Percentiles rank a stretch among this genome's conserved stretches.
Conservation (phyloP, 1,140 invertebrate genomes). For the Littorina saxatilis region DNA sequence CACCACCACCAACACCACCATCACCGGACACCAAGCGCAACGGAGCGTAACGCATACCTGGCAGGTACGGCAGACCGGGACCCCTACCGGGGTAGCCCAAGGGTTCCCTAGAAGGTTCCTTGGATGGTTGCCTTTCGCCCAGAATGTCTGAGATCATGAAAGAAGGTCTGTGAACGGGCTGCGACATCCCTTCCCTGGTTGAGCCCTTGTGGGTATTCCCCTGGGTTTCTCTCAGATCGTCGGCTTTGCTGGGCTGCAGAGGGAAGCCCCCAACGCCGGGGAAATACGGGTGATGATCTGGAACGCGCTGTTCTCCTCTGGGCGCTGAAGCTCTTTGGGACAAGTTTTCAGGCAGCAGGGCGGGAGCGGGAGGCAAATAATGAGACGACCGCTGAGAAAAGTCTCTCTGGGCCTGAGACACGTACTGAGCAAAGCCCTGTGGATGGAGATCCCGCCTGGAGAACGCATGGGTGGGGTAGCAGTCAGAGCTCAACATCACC, state of each 20-base stretch:
- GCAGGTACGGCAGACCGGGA: too few species aligned
- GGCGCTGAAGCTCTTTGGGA: neutral
- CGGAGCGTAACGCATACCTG: neutral
- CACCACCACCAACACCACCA: neutral
- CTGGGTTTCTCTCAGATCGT: too few species aligned
- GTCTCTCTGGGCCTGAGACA: neutral
- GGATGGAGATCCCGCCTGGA: neutral
- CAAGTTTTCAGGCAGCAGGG: neutral
- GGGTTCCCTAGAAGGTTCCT: neutral
- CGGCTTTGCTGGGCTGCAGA: too few species aligned
- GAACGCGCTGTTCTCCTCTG: neutral
- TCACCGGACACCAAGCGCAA: neutral
- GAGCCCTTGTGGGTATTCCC: too few species aligned
- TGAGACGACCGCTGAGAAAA: neutral
- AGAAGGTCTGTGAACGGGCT: constrained; percentile 5
- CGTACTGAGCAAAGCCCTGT: neutral
- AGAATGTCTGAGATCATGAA: constrained; percentile 25
- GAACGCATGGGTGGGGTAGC: neutral
- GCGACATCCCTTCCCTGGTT: neutral
- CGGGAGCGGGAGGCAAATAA: neutral
- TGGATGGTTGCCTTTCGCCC: neutral
- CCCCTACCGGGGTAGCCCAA: too few species aligned
- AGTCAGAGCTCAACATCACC: neutral
- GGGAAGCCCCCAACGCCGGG: too few species aligned
- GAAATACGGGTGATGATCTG: neutral